Conservation (phyloP, 2,888 invertebrate genomes). For the Altica lythri region DNA sequence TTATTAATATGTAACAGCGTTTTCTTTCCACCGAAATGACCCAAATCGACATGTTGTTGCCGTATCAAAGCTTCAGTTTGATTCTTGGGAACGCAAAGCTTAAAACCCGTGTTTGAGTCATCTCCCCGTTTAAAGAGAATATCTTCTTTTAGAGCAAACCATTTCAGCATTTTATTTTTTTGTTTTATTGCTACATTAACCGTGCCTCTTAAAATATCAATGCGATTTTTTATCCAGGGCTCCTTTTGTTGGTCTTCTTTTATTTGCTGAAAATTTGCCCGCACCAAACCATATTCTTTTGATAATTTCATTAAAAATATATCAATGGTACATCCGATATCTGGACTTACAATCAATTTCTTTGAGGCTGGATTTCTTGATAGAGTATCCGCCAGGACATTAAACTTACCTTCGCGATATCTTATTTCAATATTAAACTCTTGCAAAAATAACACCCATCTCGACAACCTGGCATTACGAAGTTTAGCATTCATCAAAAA, state of each 20-base stretch:
- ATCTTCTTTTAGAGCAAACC: conserved; percentile 6
- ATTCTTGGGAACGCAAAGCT: conserved; percentile 8
- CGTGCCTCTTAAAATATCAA: conserved; percentile 2
- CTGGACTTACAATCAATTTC: no score
- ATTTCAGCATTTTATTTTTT: no score
- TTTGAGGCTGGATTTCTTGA: no score
- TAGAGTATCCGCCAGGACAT: conserved; percentile 26
- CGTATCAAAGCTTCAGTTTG: background rate
- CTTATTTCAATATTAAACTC: conserved; percentile 22
- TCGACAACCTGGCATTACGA: conserved; percentile 18
- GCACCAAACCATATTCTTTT: no score
- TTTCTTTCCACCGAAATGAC: conserved; percentile 15
- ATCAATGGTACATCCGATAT: no score
- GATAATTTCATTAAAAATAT: no score
- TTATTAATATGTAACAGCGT: conserved; percentile 10
- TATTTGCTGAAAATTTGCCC: background rate
- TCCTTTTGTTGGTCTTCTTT: conserved; percentile 2
- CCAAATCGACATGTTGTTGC: conserved; percentile 1
- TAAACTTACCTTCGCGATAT: conserved; percentile 26
- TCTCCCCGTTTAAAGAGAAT: conserved; percentile 6
- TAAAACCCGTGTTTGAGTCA: background rate
- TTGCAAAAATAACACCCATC: conserved; percentile 29
- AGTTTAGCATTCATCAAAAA: conserved; percentile 22
- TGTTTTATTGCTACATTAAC: no score
- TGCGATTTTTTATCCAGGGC: background rate